Evolutionary conservation across 1,140 invertebrate species (phyloP).

Genomic region (Cryptotermes secundus): DNA sequence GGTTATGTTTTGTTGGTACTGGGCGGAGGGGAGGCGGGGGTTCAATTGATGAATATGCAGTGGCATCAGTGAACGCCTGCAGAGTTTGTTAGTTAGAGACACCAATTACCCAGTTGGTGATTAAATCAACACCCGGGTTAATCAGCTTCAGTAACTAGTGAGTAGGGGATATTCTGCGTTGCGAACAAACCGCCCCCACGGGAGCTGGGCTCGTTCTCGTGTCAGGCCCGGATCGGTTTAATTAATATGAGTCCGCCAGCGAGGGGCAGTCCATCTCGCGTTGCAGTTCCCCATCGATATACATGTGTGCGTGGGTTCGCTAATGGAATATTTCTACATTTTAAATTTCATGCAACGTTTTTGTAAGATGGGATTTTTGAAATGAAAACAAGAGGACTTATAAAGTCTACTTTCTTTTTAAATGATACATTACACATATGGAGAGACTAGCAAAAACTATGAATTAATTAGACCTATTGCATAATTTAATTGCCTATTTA

Average conservation of each 20-base stretch:
- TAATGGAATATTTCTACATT: conserved; percentile 15
- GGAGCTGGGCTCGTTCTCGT: conserved; percentile 1
- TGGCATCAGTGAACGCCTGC: neutral
- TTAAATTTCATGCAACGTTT: neutral
- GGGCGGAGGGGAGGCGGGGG: neutral
- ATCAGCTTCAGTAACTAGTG: conserved; percentile 12
- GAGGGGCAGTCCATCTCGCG: neutral
- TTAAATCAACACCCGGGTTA: conserved; percentile 19
- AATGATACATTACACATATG: no score
- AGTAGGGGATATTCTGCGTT: neutral
- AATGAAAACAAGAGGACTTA: no score
- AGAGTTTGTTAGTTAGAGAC: conserved; percentile 8
- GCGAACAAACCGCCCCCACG: conserved; percentile 15
- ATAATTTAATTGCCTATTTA: no score
- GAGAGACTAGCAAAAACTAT: no score
- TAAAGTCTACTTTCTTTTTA: no score
- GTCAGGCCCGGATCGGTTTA: conserved; percentile 5
- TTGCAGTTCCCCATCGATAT: no score
- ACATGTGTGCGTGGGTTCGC: neutral
- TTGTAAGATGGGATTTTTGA: no score
- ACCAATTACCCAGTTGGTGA: conserved; percentile 18
- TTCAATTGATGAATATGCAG: conserved; percentile 17
- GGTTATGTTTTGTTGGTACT: no score
- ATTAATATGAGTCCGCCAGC: neutral
- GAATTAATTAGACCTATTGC: no score